Base-by-base conservation (phyloP, 2,888 invertebrate genomes). In the Drosophila stalkeri region DNA sequence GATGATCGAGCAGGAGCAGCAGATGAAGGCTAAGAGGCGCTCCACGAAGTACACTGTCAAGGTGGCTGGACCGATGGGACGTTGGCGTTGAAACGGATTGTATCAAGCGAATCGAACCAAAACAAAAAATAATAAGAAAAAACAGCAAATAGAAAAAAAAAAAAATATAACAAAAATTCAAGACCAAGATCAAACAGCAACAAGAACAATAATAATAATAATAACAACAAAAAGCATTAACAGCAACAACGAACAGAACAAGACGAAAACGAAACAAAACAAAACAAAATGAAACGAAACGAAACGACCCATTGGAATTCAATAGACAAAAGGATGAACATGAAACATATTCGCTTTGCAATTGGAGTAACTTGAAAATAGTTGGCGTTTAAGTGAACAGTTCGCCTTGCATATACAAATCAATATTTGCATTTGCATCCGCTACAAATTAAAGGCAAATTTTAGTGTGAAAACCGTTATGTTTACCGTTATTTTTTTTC, bases 1-100 rank as follows among this genome's bases (percentile, higher is more conserved):
- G 20, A 80, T 72, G 80, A 80, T 80, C 12, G 77, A 80, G 16
- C 81, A 79, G 66, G 77, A 79, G 55, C 68, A 73, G 55, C 56
- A 60, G 33, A 37, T 54, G 31, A 76, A 81, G 62, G 49, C 54
- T 9, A 78, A 75, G 37, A 9, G 80, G 27, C 72, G 59, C 31
- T 12, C 49, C 2, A 49, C 27, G 18, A 76, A 80, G n/a, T 78
- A 80, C 18, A 68, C 63, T 3, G 67, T 80, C 3, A 77, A 71
- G 14, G 71, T 64, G 5, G 80, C 66, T 12, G 76, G 80, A 2
- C 60, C 72, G 5, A 65, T 80, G 72, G 80, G 80, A 12, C 78
- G 76, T 20, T 78, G 78, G 78, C 78, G 80, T 20, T 78, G 18
- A 59, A 16, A 9, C 11, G 9, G 47, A 2, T 0, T n/a, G 9